Conservation (phyloP, 2,113 vertebrate genomes). For the Mus pahari region DNA sequence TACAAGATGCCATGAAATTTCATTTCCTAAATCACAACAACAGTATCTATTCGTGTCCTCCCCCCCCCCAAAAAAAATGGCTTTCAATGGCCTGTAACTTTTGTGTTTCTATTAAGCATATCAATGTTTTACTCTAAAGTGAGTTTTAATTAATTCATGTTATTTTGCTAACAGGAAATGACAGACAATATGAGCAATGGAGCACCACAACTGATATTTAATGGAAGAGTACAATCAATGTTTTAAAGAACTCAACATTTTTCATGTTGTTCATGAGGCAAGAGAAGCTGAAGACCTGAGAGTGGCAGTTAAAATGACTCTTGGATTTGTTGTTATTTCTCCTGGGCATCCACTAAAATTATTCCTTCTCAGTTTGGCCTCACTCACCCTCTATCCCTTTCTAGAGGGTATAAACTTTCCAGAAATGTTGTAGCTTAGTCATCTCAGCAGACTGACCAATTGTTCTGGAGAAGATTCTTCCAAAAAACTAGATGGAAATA, state of each 20-base stretch:
- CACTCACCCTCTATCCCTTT: slow-evolving; percentile 73
- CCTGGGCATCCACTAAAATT: slow-evolving; percentile 75
- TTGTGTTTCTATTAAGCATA: slow-evolving; percentile 58
- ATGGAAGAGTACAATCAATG: slow-evolving; percentile 89
- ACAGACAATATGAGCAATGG: slow-evolving; percentile 96
- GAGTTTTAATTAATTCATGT: slow-evolving; percentile 78
- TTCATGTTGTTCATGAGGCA: slow-evolving; percentile 81
- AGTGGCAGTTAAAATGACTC: slow-evolving; percentile 70
- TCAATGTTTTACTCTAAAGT: slow-evolving; percentile 60
- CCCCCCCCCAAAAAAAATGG: not conserved
- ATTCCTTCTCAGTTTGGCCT: slow-evolving; percentile 75
- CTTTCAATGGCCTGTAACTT: slow-evolving; percentile 69
- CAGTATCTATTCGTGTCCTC: not conserved
- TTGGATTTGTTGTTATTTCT: slow-evolving; percentile 78
- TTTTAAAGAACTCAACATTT: slow-evolving; percentile 74
- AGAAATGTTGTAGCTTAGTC: slow-evolving; percentile 73
- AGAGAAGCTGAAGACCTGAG: slow-evolving; percentile 70
- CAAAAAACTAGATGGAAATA: slow-evolving; percentile 58
- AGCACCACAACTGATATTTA: slow-evolving; percentile 95
- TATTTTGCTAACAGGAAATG: slow-evolving; percentile 92
- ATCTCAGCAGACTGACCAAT: slow-evolving; percentile 73
- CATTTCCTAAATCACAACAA: slow-evolving; percentile 51
- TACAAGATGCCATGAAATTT: slow-evolving; percentile 66
- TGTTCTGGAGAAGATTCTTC: slow-evolving; percentile 71
- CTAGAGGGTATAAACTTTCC: slow-evolving; percentile 76